Base-by-base conservation (phyloP, 2,888 invertebrate genomes). In the Hermaeophaga mercurialis region DNA sequence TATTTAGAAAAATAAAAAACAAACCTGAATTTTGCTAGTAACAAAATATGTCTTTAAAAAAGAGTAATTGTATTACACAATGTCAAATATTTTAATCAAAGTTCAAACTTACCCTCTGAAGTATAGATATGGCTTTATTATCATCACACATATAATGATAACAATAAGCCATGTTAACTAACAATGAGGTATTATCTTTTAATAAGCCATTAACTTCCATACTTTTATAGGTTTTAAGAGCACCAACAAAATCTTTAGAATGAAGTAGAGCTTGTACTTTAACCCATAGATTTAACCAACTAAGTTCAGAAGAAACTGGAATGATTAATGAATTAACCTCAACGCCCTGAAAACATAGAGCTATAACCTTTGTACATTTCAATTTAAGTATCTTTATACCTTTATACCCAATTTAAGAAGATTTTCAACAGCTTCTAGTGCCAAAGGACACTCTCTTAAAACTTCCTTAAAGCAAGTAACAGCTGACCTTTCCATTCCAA, bases 381-480 rank as follows among this genome's bases (percentile, higher is more conserved):
- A n/a, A n/a, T n/a, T n/a, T n/a, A n/a, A n/a, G n/a, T n/a, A n/a
- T n/a, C n/a, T 6, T 22, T 22, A 31, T 67, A 75, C 75, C 60
- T 73, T 75, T 17, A 78, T 82, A 1, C 90, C 90, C 39, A 92
- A 75, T 58, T 85, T 82, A 45, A 92, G 75, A 15, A 92, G 78
- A 54, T 86, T 86, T 72, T 87, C 86, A 1, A 88, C 86, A 4
- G 90, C 89, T 67, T 89, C 89, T 54, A 92, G 68, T 0, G 91
- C 88, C 72, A 90, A 78, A 0, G 91, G 91, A 67, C 75, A 72
- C 70, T 85, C 85, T 62, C 86, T 82, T 43, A 93, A 72, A 7
- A 91, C 90, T 78, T 91, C 91, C 73, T 89, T 91, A 72, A 87
- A 92, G 22, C 87, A 85, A 1, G 86, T 82, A 45, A 88, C 84